Evolutionary conservation across 2,113 vertebrate genomes (phyloP).

Genomic region (Cephalopholis sonnerati): DNA sequence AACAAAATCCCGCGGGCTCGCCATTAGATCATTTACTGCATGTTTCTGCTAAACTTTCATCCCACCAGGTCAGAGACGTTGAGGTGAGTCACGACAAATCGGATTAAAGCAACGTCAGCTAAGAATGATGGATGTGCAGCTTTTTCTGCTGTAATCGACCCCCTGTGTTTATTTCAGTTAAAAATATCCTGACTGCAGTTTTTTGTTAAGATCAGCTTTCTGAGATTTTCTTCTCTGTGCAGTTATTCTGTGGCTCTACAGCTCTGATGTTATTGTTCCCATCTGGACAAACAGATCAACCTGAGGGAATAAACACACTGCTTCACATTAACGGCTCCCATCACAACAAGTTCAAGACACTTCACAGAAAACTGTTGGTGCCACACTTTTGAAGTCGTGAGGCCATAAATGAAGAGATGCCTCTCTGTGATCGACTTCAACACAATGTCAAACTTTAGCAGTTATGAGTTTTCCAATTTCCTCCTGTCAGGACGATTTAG

Average conservation of each 20-base stretch:
- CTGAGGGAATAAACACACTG: conserved; percentile 15
- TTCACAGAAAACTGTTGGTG: background rate
- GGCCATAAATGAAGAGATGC: background rate
- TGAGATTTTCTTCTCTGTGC: background rate
- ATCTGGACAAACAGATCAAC: conserved; percentile 28
- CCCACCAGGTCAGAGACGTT: conserved; percentile 18
- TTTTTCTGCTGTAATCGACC: background rate
- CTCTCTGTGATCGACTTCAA: background rate
- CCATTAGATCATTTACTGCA: conserved; percentile 14
- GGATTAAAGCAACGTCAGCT: conserved; percentile 9
- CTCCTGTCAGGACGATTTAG: background rate
- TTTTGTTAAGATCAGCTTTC: conserved; percentile 6
- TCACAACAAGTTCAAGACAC: background rate
- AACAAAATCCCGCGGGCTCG: conserved; percentile 6
- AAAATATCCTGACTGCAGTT: conserved; percentile 11
- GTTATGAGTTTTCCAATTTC: background rate
- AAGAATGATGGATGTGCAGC: background rate
- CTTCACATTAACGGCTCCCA: background rate
- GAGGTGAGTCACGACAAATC: conserved; percentile 33
- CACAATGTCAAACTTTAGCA: background rate
- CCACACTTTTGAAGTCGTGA: background rate
- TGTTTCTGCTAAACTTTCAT: conserved; percentile 17
- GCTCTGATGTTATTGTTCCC: conserved; percentile 3
- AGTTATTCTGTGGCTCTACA: background rate
- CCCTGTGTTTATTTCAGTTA: conserved; percentile 3